Conservation (phyloP, 2,888 invertebrate genomes). For the Drosophila phalerata region DNA sequence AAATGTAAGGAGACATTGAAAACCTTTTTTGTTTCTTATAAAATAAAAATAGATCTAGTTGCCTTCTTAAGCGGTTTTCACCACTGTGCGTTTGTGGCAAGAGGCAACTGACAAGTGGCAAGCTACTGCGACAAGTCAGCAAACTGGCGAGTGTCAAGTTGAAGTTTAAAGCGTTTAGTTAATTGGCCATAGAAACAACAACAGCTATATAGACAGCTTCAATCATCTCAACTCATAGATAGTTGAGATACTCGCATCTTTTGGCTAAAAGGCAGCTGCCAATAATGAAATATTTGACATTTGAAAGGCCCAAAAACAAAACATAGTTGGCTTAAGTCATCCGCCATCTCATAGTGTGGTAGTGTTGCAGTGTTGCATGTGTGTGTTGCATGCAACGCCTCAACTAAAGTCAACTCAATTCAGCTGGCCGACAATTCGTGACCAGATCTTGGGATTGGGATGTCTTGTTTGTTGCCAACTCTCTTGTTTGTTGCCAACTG, state of each 20-base stretch:
- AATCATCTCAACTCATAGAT: conserved; percentile 16
- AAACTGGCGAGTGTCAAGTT: conserved; percentile 75
- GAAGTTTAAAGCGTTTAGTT: conserved; percentile 73
- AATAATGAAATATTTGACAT: conserved; percentile 65
- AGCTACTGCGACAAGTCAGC: conserved; percentile 26
- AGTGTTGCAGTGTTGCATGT: conserved; percentile 23
- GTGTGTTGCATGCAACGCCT: conserved; percentile 23
- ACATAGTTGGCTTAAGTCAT: conserved; percentile 43
- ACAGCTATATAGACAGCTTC: conserved; percentile 38
- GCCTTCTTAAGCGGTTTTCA: neutral
- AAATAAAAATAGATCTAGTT: neutral
- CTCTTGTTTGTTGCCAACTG: conserved; percentile 16
- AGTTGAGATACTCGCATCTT: conserved; percentile 1
- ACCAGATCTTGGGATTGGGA: conserved; percentile 37
- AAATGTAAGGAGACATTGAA: too few relatives aligned
- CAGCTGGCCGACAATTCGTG: conserved; percentile 42
- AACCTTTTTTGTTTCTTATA: too few relatives aligned
- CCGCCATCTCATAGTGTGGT: neutral
- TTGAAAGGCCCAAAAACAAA: conserved; percentile 43
- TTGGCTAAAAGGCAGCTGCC: conserved; percentile 6
- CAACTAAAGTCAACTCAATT: neutral
- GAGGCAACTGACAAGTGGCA: conserved; percentile 14
- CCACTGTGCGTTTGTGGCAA: conserved; percentile 26
- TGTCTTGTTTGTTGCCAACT: conserved; percentile 4
- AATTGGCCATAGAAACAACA: conserved; percentile 47